Evolutionary conservation across 2,888 invertebrate genomes (phyloP), one percentile per base, ranked within the genome.

Genomic region (Athalia circularis): DNA sequence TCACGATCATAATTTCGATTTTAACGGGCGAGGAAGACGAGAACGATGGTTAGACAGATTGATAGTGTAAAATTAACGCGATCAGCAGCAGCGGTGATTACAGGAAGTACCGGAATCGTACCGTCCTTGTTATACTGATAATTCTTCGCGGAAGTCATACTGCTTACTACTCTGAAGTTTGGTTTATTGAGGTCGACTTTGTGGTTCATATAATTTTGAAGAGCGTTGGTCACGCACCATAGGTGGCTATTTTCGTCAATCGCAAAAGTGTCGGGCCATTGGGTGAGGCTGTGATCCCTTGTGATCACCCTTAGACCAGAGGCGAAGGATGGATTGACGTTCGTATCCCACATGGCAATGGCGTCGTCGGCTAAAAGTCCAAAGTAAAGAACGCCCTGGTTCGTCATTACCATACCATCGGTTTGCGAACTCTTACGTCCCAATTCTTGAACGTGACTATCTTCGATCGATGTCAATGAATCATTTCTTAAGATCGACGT

Each of bases 331-430:
- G 92, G 91, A 7, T 80, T 74, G n/a, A 81, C 79, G 47, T 91
- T 92, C 0, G 93, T 93, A 87, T 95, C 94, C 95, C 95, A 95
- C 89, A 92, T 93, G 11, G 93, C 93, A 70, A 96, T 93, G 43
- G 94, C 94, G 81, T 94, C 94, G 84, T 94, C 93, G 74, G 93
- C 93, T 77, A 95, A 88, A 47, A 95, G 91, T 62, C 95, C 95
- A 88, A 92, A 95, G 90, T 94, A 95, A 8, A 96, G 91, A 5
- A 93, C 88, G 3, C 95, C 95, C 15, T 91, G 90, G 13, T 94
- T 92, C 83, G 95, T 95, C 94, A 95, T 95, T 80, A 93, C 92
- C 94, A 96, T 95, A 0, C 95, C 95, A 84, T 94, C 95, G 0
- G 94, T 93, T 88, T 95, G 94, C 0, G 95, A 95, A 0, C 91